phyloP scores from a whole-genome alignment of 2,797 vertebrate species.

The Gadopsis bispinosus region DNA sequence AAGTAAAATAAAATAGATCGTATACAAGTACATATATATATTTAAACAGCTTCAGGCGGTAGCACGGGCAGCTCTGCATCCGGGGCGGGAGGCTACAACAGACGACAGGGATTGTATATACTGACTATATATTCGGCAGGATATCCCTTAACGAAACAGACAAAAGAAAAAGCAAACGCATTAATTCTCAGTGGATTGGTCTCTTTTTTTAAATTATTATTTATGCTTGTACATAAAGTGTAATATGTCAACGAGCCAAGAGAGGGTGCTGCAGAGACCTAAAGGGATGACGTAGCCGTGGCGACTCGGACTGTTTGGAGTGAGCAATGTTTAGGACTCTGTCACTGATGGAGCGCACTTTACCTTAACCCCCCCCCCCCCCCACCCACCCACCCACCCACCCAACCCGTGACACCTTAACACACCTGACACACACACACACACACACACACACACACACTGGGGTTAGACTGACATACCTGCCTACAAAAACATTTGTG shows the following conservation, averaged over 20 bases:
- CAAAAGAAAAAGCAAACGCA: conserved; percentile 57
- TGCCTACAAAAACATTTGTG: conserved; percentile 9
- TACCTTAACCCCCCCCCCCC: conserved; percentile 67
- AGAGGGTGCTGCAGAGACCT: conserved; percentile 75
- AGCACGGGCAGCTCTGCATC: conserved; percentile 50
- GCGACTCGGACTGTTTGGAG: conserved; percentile 78
- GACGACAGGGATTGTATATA: conserved; percentile 82
- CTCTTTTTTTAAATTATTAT: conserved; percentile 68
- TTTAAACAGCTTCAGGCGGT: conserved; percentile 66
- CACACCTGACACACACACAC: conserved; percentile 19
- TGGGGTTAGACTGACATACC: conserved; percentile 19
- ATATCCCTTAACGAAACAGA: conserved; percentile 72
- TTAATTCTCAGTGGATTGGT: conserved; percentile 80
- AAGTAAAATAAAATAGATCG: conserved; percentile 51
- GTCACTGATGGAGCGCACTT: conserved; percentile 83
- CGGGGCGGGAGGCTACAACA: conserved; percentile 46
- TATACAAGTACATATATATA: conserved; percentile 67
- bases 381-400: too few species aligned
- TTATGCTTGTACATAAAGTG: conserved; percentile 80
- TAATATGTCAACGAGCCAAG: conserved; percentile 70
- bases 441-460: conserved; percentile 12
- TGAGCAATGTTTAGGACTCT: conserved; percentile 70
- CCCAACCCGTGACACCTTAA: conserved; percentile 15
- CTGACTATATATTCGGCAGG: conserved; percentile 77
- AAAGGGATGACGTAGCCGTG: conserved; percentile 71